Evolutionary conservation across 2,113 vertebrate species (phyloP).

Genomic region (Calyptommatus sinebrachiatus): DNA sequence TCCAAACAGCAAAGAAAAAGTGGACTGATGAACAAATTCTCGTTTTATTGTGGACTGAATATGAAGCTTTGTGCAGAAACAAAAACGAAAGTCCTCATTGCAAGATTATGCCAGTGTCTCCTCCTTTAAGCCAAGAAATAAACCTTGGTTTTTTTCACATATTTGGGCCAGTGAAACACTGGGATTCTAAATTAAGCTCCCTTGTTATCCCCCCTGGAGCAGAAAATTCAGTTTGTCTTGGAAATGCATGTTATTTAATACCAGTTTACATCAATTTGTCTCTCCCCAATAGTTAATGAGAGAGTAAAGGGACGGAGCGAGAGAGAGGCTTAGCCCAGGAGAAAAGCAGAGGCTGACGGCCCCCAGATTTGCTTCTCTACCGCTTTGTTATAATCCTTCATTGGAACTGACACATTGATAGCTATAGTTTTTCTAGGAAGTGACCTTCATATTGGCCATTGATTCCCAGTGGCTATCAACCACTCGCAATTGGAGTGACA

Average conservation of each 20-base stretch:
- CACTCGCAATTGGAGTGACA: conserved; percentile 78
- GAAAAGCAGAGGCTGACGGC: conserved; percentile 25
- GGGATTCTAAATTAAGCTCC: background rate
- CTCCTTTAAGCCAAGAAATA: fast-evolving
- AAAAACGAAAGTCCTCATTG: too few relatives aligned
- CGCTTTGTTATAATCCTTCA: conserved; percentile 80
- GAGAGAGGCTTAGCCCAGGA: conserved; percentile 23
- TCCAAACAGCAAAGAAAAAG: background rate
- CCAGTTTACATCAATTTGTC: conserved; percentile 48
- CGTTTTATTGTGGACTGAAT: background rate
- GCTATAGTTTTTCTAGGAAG: conserved; percentile 82
- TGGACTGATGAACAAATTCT: background rate
- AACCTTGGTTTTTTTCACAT: background rate
- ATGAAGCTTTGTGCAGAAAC: background rate
- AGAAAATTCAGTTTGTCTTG: background rate
- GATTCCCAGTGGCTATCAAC: conserved; percentile 81
- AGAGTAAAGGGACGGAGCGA: background rate
- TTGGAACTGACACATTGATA: conserved; percentile 83
- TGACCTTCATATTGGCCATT: conserved; percentile 83
- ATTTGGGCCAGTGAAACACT: conserved; percentile 1
- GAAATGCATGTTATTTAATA: conserved; percentile 31
- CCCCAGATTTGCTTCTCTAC: conserved; percentile 66
- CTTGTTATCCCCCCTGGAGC: background rate
- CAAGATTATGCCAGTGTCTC: background rate
- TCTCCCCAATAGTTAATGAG: conserved; percentile 22